Base-by-base conservation (phyloP, 2,888 invertebrate genomes). In the Tetragnatha montana region DNA sequence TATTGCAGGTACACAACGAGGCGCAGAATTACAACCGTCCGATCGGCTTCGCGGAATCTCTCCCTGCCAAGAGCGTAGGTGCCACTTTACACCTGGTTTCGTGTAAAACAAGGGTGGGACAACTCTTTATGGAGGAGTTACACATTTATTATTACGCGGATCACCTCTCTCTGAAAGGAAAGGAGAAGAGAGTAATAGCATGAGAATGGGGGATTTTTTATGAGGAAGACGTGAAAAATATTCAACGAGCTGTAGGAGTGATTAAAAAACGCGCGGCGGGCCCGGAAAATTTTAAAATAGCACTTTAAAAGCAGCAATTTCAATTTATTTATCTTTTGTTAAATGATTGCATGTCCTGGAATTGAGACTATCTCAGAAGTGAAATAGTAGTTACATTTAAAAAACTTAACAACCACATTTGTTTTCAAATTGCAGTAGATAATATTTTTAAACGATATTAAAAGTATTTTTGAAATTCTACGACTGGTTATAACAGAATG, bases 21-120 rank as follows among this genome's bases (percentile, higher is more conserved):
- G 35, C 35, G 60, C 17, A 8, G 10, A 60, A 60, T 60, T 60
- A 60, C 17, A 60, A 49, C 70, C 70, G 21, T 74, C 47, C 71
- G 17, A 35, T 80, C 35, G 14, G 22, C 47, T 80, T 80, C 81
- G 81, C 4, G 69, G 71, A 81, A 81, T 71, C 50, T n/a, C 10
- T 8, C 49, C 4, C 35, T 35, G 74, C 14, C 35, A 22, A 49
- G n/a, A 81, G 68, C 22, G 68, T 51, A 80, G 35, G 60, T 60
- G 79, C 50, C 71, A 19, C 22, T 78, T 70, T 50, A 71, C 81
- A 81, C 81, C 81, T 81, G 81, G 74, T 81, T n/a, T n/a, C 19
- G 17, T 22, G 22, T 78, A 14, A 60, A 49, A 22, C 21, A 22
- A 74, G 35, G 74, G 74, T 74, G 74, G 35, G 74, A 35, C 71